Evolutionary conservation across 2,797 vertebrate genomes (phyloP).

Genomic region (Coreius guichenoti): DNA sequence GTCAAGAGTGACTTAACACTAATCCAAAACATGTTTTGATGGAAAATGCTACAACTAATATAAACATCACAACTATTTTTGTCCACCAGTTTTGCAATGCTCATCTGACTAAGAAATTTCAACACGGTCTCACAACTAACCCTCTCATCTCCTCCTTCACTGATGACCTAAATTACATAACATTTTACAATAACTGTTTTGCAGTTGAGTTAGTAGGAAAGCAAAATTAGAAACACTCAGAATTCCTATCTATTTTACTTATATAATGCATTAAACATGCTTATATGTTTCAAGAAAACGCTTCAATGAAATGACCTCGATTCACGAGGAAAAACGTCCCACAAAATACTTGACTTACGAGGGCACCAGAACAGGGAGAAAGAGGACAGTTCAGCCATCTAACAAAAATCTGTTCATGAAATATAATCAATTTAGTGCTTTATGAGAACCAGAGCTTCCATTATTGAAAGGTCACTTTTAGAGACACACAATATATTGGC

Average conservation of each 20-base stretch:
- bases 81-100: no score
- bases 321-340: not conserved
- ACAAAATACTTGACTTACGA: not conserved
- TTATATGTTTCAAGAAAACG: not conserved
- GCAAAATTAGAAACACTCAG: not conserved
- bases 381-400: not conserved
- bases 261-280: not conserved
- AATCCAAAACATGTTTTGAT: not conserved
- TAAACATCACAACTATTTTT: not conserved
- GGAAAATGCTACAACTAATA: not conserved
- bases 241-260: not conserved
- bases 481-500: not conserved
- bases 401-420: not conserved
- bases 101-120: not conserved
- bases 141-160: not conserved
- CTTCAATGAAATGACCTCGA: conserved; percentile 63
- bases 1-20: not conserved
- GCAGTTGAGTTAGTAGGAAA: not conserved
- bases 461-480: conserved; percentile 29
- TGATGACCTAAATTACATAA: not conserved
- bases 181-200: not conserved
- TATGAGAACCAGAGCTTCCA: conserved; percentile 18
- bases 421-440: not conserved
- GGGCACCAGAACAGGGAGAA: not conserved
- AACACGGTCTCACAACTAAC: not conserved